Evolutionary conservation across 2,797 vertebrate genomes (phyloP).

Genomic region (Chelonia mydas): DNA sequence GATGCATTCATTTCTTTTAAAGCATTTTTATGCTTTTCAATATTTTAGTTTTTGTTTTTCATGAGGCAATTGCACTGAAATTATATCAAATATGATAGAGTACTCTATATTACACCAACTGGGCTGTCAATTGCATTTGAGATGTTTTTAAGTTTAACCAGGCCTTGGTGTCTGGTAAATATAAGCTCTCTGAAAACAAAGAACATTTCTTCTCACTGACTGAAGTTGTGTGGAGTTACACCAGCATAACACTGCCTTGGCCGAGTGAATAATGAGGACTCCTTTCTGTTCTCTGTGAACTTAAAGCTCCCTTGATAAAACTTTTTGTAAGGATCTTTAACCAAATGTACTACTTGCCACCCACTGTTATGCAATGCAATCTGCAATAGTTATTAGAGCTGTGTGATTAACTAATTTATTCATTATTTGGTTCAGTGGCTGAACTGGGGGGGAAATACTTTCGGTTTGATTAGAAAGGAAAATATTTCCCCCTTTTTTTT

Average conservation of each 20-base stretch:
- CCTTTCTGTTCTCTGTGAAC: background rate
- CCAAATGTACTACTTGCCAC: background rate
- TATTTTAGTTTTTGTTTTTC: background rate
- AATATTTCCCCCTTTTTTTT: background rate
- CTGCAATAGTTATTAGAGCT: background rate
- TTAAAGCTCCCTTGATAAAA: background rate
- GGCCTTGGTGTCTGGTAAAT: background rate
- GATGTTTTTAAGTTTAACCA: background rate
- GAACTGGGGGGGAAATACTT: background rate
- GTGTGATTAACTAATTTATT: background rate
- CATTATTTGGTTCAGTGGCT: background rate
- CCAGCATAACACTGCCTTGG: background rate
- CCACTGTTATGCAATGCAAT: background rate
- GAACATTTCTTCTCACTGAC: accelerated
- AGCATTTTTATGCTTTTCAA: background rate
- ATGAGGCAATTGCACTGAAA: background rate
- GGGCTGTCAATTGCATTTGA: background rate
- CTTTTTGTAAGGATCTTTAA: background rate
- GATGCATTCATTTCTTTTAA: background rate
- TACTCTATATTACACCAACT: background rate
- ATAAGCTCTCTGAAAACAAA: background rate
- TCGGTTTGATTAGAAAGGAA: background rate
- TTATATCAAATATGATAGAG: background rate
- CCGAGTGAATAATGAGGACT: background rate
- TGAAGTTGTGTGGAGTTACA: background rate